These are phyloP conservation scores for Ctenochaetus hawaiiensis DNA, from an alignment of 2,797 vertebrate genomes.

Conservation along the genomic window DNA sequence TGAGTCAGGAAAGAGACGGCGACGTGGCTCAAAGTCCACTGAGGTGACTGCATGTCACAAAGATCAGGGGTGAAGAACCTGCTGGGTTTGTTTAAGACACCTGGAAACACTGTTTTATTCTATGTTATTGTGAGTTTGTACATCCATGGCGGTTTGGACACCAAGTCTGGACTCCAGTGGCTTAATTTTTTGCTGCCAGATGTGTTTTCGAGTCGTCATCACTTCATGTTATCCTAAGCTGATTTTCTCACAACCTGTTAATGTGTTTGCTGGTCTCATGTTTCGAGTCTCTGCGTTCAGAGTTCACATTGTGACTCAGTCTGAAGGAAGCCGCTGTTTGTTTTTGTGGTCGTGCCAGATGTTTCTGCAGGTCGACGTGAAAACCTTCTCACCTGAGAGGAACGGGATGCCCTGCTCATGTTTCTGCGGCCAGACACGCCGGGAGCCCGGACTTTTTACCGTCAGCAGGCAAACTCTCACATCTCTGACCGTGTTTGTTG, in stretches of 20 bases:
- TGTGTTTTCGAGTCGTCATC: conserved; percentile 58
- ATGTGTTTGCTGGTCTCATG: conserved; percentile 43
- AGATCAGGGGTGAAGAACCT: conserved; percentile 19
- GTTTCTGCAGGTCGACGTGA: conserved; percentile 60
- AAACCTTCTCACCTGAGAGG: conserved; percentile 67
- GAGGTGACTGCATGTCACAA: conserved; percentile 24
- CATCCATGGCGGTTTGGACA: conserved; percentile 28
- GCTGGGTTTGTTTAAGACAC: conserved; percentile 10
- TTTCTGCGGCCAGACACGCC: conserved; percentile 45
- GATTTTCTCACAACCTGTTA: conserved; percentile 48
- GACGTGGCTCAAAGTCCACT: conserved; percentile 9
- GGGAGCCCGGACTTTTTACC: conserved; percentile 50
- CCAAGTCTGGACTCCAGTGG: conserved; percentile 38
- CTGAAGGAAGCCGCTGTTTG: conserved; percentile 61
- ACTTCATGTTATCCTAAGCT: conserved; percentile 30
- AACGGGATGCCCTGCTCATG: conserved; percentile 50
- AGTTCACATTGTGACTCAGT: conserved; percentile 47
- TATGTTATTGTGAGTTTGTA: conserved; percentile 11
- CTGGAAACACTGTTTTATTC: not conserved
- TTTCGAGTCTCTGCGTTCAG: conserved; percentile 44
- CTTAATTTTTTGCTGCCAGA: conserved; percentile 29
- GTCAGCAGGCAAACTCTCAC: conserved; percentile 49
- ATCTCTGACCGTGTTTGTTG: conserved; percentile 63
- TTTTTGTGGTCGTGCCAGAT: conserved; percentile 70
- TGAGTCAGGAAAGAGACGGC: conserved; percentile 44